A percentile compares a stretch with the other conserved stretches of the same genome.
Evolutionary conservation across 1,140 invertebrate species (phyloP).

Genomic region (Oedothorax gibbosus): DNA sequence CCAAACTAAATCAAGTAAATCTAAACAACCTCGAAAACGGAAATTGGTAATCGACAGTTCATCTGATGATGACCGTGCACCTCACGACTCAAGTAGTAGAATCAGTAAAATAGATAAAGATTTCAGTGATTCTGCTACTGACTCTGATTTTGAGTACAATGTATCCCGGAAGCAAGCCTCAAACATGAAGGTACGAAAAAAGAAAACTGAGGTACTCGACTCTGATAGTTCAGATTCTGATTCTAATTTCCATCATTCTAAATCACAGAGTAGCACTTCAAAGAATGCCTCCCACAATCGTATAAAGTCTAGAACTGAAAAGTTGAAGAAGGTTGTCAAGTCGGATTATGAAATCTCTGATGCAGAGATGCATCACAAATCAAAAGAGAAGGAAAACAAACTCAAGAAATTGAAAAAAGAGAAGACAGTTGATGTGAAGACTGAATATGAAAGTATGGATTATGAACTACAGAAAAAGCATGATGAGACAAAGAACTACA

Average conservation of each 20-base stretch:
- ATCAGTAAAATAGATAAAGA: slow-evolving; percentile 46
- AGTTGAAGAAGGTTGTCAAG: slow-evolving; percentile 45
- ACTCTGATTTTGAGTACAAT: slow-evolving; percentile 58
- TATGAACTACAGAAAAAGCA: slow-evolving; percentile 19
- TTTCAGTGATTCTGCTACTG: slow-evolving; percentile 57
- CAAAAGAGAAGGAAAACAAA: slow-evolving; percentile 62
- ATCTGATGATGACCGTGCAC: slow-evolving; percentile 54
- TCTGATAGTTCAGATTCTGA: slow-evolving; percentile 57
- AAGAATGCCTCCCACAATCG: slow-evolving; percentile 71
- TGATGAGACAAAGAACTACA: slow-evolving; percentile 42
- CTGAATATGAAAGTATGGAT: slow-evolving; percentile 49
- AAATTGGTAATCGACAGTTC: slow-evolving; percentile 62
- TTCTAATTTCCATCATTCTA: slow-evolving; percentile 74
- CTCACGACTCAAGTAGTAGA: slow-evolving; percentile 37
- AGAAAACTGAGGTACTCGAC: slow-evolving; percentile 69
- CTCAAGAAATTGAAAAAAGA: slow-evolving; percentile 63
- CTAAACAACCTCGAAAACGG: slow-evolving; percentile 50
- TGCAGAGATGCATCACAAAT: slow-evolving; percentile 61
- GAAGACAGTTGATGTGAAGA: slow-evolving; percentile 47
- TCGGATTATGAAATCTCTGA: slow-evolving; percentile 61
- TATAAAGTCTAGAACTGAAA: slow-evolving; percentile 29
- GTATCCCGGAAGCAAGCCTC: slow-evolving; percentile 30
- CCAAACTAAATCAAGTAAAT: slow-evolving; percentile 36
- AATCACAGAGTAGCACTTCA: slow-evolving; percentile 79
- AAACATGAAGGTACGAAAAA: slow-evolving; percentile 34